A percentile compares a stretch with the other conserved stretches of the same genome.
These are phyloP conservation scores for Ladona fulva DNA, from an alignment of 1,140 invertebrate genomes.

Conservation along the genomic window DNA sequence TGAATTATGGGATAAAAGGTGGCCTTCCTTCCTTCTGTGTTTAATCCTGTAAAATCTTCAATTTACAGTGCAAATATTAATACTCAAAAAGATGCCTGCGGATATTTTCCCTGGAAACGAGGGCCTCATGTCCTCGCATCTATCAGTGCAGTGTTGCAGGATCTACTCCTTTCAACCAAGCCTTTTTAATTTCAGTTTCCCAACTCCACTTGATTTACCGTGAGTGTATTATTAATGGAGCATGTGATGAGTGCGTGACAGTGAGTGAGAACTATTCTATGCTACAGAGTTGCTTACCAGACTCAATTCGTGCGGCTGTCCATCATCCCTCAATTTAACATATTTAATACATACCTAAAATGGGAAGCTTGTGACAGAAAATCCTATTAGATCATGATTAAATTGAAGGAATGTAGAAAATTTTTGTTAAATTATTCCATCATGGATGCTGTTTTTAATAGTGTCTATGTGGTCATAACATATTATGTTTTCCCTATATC, in stretches of 20 bases:
- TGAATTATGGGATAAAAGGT: constrained; percentile 6
- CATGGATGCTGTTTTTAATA: constrained; percentile 4
- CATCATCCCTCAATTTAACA: neutral
- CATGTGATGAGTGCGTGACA: neutral
- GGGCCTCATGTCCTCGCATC: neutral
- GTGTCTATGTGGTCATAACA: neutral
- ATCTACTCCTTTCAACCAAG: neutral
- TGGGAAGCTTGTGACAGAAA: neutral
- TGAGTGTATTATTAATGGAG: neutral
- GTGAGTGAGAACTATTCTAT: neutral
- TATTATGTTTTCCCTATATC: neutral
- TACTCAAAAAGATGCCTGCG: neutral
- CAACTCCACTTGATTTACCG: neutral
- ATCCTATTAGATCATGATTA: neutral
- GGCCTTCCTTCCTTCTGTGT: neutral
- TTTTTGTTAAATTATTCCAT: constrained; percentile 11
- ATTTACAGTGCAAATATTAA: constrained; percentile 10
- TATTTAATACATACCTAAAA: neutral
- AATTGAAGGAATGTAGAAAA: constrained; percentile 7
- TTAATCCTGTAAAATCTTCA: neutral
- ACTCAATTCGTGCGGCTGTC: neutral
- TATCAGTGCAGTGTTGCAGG: constrained; percentile 3
- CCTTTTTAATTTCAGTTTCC: neutral
- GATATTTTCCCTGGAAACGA: neutral
- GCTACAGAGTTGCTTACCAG: neutral